Evolutionary conservation across 2,888 invertebrate species (phyloP).

Genomic region (Acanthopleura granulata): DNA sequence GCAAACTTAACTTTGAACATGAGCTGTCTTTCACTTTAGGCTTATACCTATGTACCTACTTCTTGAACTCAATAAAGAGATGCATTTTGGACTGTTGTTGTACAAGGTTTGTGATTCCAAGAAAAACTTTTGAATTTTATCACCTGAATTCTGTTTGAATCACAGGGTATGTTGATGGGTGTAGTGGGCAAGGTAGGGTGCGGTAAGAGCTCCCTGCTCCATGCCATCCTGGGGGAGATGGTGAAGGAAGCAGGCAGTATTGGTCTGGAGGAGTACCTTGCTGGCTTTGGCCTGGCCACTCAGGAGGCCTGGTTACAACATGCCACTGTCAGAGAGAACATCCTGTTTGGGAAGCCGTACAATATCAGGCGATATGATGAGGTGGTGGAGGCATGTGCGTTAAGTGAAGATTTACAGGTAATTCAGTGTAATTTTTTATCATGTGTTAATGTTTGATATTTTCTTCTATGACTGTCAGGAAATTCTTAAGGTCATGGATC

Average conservation of each 20-base stretch:
- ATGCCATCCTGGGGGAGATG: conserved; percentile 89
- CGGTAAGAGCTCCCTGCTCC: conserved; percentile 90
- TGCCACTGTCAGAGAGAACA: conserved; percentile 91
- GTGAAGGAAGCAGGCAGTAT: conserved; percentile 76
- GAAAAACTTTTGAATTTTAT: not conserved
- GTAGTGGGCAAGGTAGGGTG: conserved; percentile 90
- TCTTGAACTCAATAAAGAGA: too few species aligned
- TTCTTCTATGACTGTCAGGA: too few species aligned
- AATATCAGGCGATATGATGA: conserved; percentile 83
- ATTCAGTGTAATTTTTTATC: too few species aligned
- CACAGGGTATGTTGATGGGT: conserved; percentile 75
- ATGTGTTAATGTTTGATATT: too few species aligned
- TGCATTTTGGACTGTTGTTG: too few species aligned
- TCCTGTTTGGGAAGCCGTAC: conserved; percentile 89
- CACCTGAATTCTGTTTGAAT: not conserved
- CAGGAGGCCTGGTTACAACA: conserved; percentile 95
- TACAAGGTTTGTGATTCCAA: too few species aligned
- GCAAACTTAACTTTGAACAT: too few species aligned
- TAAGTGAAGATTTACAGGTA: conserved; percentile 78
- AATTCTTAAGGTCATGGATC: too few species aligned
- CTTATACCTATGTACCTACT: too few species aligned
- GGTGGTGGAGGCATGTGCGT: conserved; percentile 87
- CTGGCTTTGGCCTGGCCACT: conserved; percentile 74
- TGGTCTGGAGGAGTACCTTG: conserved; percentile 76
- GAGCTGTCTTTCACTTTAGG: too few species aligned